Conservation (phyloP, 2,888 invertebrate species). For the Lumbricus terrestris region DNA sequence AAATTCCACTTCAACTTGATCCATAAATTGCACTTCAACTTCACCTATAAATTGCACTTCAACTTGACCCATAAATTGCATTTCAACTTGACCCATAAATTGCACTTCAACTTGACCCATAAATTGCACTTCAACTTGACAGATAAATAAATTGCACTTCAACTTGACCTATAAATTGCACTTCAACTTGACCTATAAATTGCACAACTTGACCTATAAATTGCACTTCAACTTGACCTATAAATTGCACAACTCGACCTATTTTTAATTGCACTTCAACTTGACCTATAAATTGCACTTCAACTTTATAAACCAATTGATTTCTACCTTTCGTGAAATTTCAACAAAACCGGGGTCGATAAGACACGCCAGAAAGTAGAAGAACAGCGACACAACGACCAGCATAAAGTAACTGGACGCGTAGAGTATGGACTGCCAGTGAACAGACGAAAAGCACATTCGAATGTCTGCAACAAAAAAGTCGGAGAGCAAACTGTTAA, state of each 20-base stretch:
- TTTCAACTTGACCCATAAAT: too few species aligned
- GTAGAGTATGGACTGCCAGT: not conserved
- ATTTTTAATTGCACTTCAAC: not conserved
- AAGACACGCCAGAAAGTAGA: slow-evolving; percentile 37
- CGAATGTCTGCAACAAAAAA: not conserved
- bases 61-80: too few species aligned
- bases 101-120: not conserved
- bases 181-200: not conserved
- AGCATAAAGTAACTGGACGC: slow-evolving; percentile 25
- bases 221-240: not conserved
- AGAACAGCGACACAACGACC: slow-evolving; percentile 21
- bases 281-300: too few species aligned
- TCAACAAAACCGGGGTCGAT: slow-evolving; percentile 37
- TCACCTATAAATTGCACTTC: too few species aligned
- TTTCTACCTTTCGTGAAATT: not conserved
- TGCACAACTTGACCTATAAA: too few species aligned
- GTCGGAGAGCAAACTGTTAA: not conserved
- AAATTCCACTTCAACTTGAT: too few species aligned
- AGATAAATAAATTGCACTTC: too few species aligned
- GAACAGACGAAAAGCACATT: not conserved
- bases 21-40: not conserved
- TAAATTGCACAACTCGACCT: not conserved
- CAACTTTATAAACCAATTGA: not conserved
- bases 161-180: not conserved
- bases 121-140: not conserved